Conservation (phyloP, 2,888 invertebrate genomes). For the Eudasyphora cyanicolor region DNA sequence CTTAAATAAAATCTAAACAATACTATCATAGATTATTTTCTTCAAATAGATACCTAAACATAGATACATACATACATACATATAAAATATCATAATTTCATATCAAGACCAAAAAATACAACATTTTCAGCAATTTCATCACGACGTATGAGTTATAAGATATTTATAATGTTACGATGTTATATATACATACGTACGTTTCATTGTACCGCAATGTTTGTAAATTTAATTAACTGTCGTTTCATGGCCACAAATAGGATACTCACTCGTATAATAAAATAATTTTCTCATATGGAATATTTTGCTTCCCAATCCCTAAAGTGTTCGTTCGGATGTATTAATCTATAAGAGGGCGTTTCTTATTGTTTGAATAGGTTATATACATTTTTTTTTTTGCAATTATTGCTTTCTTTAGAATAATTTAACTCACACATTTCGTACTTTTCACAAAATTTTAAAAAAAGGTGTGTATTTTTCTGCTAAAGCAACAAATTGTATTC, state of each 20-base stretch:
- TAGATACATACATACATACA: not conserved
- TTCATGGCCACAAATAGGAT: not conserved
- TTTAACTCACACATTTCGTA: too few relatives aligned
- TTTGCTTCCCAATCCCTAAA: not conserved
- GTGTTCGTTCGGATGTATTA: too few relatives aligned
- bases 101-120: not conserved
- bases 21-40: not conserved
- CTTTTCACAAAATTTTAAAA: too few relatives aligned
- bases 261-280: too few relatives aligned
- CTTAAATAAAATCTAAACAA: not conserved
- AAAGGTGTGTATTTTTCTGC: too few relatives aligned
- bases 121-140: too few relatives aligned
- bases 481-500: too few relatives aligned
- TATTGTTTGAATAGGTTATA: too few relatives aligned
- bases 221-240: not conserved
- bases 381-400: too few relatives aligned
- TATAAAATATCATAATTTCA: not conserved
- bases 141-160: conserved; percentile 2
- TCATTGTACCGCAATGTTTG: not conserved
- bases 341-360: too few relatives aligned
- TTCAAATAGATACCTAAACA: not conserved
- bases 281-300: not conserved
- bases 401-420: too few relatives aligned
- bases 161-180: too few relatives aligned
- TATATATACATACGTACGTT: not conserved